Evolutionary conservation across 2,113 vertebrate genomes (phyloP), one percentile per base, ranked within the genome.

Genomic region (Cynoglossus semilaevis): DNA sequence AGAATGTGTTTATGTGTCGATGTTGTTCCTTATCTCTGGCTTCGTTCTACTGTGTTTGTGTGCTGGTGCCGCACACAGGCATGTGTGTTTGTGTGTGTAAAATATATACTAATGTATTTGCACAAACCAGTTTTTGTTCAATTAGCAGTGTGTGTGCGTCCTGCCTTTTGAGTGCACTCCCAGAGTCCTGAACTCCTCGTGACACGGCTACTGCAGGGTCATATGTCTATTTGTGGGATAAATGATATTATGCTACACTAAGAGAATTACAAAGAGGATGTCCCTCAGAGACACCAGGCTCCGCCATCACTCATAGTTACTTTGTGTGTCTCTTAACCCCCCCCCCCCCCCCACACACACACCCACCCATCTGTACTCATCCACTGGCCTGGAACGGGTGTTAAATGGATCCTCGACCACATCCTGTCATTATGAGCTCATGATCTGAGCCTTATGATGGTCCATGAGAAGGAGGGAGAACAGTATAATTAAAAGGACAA

Each of bases 221-320:
- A 89, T 53, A 56, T 61, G 84, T 88, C 89, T 83, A 84, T 88
- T 85, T 88, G 82, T 51, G 63, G 81, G 86, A 87, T 86, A 87
- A 86, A 90, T 89, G 73, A 82, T 76, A 86, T 88, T 85, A 85
- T 81, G 79, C 85, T 72, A 77, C 85, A 80, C 77, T 87, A 87
- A 86, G 83, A 84, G 87, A 89, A 89, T 89, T 86, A 87, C 82
- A 87, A 55, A 78, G 83, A 88, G 84, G 85, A 89, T 86, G 85
- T 87, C 85, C 85, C 86, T 87, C 66, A 77, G 74, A 83, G 81
- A 83, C 81, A 71, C 57, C 57, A 15, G 81, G 79, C 79, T 63
- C 38, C 12, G 70, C 65, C 48, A 90, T 88, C 85, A 84, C 70
- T 89, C 88, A 89, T 70, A 70, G 82, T 89, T 88, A 89, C 74